A percentile compares a stretch with the other conserved stretches of the same genome.
phyloP scores from a whole-genome alignment of 2,113 vertebrate genomes.

The Phrynosoma blainvillii region DNA sequence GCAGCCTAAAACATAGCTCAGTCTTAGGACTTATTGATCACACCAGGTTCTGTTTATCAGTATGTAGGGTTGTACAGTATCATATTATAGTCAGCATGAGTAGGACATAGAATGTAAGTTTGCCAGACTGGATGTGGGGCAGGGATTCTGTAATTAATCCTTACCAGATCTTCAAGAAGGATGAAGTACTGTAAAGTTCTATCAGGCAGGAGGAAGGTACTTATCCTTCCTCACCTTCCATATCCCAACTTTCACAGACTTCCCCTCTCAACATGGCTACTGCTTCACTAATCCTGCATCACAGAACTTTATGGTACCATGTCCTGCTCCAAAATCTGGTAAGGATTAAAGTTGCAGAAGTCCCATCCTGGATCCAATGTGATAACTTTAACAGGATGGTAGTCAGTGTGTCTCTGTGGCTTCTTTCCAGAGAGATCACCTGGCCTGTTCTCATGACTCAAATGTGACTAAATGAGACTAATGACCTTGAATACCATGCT shows the following conservation, averaged over 20 bases:
- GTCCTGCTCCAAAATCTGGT: too few species aligned
- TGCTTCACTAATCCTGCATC: too few species aligned
- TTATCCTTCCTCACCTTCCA: too few species aligned
- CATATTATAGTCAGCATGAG: neutral
- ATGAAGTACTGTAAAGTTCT: too few species aligned
- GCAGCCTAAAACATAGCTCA: neutral
- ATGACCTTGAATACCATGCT: neutral
- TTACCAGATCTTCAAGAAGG: too few species aligned
- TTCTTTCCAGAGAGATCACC: neutral
- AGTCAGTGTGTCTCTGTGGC: neutral
- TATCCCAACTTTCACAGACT: too few species aligned
- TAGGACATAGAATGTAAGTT: neutral
- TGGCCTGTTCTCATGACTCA: neutral
- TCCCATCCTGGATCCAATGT: neutral
- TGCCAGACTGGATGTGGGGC: too few species aligned
- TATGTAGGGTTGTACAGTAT: neutral
- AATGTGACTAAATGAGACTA: neutral
- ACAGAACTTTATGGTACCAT: too few species aligned
- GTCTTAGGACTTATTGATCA: neutral
- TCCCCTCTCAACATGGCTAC: too few species aligned
- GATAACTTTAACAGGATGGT: neutral
- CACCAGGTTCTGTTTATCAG: neutral
- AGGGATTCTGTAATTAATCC: too few species aligned
- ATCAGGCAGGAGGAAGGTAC: too few species aligned
- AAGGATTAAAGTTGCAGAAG: too few species aligned